Base-by-base conservation (phyloP, 2,888 invertebrate species). In the Ectropis crepuscularia region DNA sequence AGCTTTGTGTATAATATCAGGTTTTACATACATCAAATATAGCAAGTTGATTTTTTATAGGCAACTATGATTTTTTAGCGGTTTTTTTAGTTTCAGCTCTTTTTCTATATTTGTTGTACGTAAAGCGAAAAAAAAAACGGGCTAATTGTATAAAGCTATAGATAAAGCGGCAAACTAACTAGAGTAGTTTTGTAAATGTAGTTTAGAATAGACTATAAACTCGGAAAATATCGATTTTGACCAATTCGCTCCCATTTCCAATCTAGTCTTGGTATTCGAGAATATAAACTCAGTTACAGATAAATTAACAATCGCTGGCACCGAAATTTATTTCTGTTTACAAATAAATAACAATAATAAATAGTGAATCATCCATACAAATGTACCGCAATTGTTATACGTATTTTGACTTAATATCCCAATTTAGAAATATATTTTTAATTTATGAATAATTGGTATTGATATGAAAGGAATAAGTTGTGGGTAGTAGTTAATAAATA, bases 181-280 rank as follows among this genome's bases (percentile, higher is more conserved):
- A 85, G 80, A 78, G 76, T 86, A 85, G 85, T 76, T 76, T 76
- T 80, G 74, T 77, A 79, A 75, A 68, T 68, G 64, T 79, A 81
- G 76, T 38, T 11, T 66, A 54, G 9, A 53, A 61, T 62, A 65
- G 65, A 60, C 63, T 41, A 53, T 62, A 68, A 63, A 65, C 64
- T 65, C 63, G 42, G 46, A 47, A 48, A 10, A 10, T 43, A 43
- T 42, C 42, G 5, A 57, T 57, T 53, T 78, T 79, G 86, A 86
- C 84, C 86, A 85, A 86, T 77, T 77, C 73, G 82, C 85, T 87
- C 83, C 74, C 72, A 75, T 73, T 71, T 76, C 77, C 78, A 74
- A 74, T 68, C 69, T 72, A 74, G 65, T 58, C 69, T 43, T 43
- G 48, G 16, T 28, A 28, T 28, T 28, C 16, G 16, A 28, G 16